Percentiles rank a stretch among this genome's conserved stretches.
Evolutionary conservation across 2,113 vertebrate genomes (phyloP).

Genomic region (Cheirogaleus medius): DNA sequence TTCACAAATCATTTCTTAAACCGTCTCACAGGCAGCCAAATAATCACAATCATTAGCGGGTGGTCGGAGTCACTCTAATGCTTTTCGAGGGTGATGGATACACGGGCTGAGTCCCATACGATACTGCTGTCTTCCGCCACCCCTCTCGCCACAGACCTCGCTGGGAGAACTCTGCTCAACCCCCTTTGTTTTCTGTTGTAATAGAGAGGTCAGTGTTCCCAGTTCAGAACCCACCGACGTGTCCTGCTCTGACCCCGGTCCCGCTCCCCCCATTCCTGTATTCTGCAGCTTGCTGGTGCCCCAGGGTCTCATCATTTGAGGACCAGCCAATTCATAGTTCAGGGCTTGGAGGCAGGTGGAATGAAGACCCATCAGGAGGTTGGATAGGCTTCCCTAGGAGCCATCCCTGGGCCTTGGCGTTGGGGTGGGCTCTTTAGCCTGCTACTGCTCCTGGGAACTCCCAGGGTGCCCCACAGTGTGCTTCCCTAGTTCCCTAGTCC

Average conservation of each 20-base stretch:
- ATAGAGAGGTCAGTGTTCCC: not conserved
- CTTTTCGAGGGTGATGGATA: slow-evolving; percentile 46
- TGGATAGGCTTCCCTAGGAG: not conserved
- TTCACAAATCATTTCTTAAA: slow-evolving; percentile 84
- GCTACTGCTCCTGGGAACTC: not conserved
- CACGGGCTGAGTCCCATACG: not conserved
- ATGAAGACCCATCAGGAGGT: not conserved
- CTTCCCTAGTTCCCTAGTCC: too few species aligned
- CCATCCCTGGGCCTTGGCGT: not conserved
- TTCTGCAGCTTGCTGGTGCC: not conserved
- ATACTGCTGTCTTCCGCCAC: slow-evolving; percentile 21
- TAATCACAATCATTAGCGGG: slow-evolving; percentile 78
- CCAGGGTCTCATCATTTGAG: not conserved
- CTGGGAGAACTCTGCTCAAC: not conserved
- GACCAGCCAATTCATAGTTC: not conserved
- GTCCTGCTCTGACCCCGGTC: not conserved
- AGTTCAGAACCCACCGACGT: accelerated
- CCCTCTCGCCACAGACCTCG: slow-evolving; percentile 8
- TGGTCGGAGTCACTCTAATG: slow-evolving; percentile 72
- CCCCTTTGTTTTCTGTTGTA: not conserved
- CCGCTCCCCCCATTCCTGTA: not conserved
- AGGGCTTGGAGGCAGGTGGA: not conserved
- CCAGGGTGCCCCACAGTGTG: accelerated
- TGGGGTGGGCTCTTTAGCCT: too few species aligned
- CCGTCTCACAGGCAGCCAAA: slow-evolving; percentile 78